Evolutionary conservation across 92 coral and sea anemone species (phyloP), one percentile per base, ranked within the genome.

Genomic region (Actinernus sp.): DNA sequence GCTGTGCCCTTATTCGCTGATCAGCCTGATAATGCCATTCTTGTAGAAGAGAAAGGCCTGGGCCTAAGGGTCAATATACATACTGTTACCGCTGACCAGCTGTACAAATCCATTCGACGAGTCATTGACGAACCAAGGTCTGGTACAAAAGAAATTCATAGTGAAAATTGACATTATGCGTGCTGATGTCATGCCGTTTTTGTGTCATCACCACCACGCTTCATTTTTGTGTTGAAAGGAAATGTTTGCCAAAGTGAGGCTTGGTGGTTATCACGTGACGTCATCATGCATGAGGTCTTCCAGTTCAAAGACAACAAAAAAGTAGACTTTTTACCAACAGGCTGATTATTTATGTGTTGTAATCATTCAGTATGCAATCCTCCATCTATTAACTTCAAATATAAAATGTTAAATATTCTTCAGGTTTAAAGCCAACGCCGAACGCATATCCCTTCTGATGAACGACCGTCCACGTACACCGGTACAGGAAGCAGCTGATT

Each of bases 41-140:
- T 45, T 28, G 59, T 66, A 7, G 63, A 61, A 24, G 47, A 57
- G 3, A 38, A 37, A 14, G 79, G 87, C 13, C 50, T 80, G 26
- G 87, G 51, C 18, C 34, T 71, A 9, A 14, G 45, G 24, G 58
- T 48, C 11, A 74, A 80, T 55, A 71, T 71, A 12, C 54, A 71
- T 9, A 71, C 47, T 16, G 50, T 38, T 7, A 63, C 68, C 20
- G 80, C 58, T 19, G 87, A 80, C 14, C 65, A 71, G 4, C 28
- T 80, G 44, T 73, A 71, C 46, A 27, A 30, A 6, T 40, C 62
- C 1, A 46, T 80, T 18, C 63, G 58, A 32, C 46, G 81, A 16
- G 70, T 81, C 46, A 31, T 81, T 7, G n/a, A 64, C 13, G 69
- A 73, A 26, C 71, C 82, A 34, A 64, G 88, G 88, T 81, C 63